phyloP scores from a whole-genome alignment of 1,140 invertebrate genomes.

The Arion vulgaris region DNA sequence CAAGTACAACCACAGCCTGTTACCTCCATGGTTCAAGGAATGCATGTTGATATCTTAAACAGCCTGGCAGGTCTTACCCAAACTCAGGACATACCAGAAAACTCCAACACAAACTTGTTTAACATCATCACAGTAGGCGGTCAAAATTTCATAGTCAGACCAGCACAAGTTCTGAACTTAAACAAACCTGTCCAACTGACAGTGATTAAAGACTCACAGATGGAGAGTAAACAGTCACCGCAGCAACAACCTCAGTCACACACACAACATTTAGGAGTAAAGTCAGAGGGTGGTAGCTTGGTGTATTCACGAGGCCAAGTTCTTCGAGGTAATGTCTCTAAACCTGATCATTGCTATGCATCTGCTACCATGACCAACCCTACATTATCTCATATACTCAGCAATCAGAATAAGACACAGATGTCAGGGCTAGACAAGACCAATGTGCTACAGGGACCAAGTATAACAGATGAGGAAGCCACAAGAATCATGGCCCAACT shows the following conservation, averaged over 20 bases:
- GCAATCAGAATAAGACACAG: not conserved
- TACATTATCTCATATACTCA: not conserved
- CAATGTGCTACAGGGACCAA: not conserved
- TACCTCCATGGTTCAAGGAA: not conserved
- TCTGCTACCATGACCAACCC: conserved; percentile 2
- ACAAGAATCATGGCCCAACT: not conserved
- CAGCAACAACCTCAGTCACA: conserved; percentile 9
- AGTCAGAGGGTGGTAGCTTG: not conserved
- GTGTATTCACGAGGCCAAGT: not conserved
- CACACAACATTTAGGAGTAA: not conserved
- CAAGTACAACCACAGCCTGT: conserved; percentile 25
- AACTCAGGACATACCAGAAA: not conserved
- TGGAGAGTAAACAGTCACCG: not conserved
- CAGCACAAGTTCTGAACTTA: not conserved
- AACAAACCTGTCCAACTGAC: conserved; percentile 19
- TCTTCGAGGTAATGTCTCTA: not conserved
- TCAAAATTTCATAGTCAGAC: not conserved
- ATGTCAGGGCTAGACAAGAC: not conserved
- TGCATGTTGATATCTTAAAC: not conserved
- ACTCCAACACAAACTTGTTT: not conserved
- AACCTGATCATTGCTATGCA: conserved; percentile 38
- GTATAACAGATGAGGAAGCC: not conserved
- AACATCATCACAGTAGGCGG: conserved; percentile 9
- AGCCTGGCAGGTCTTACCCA: conserved; percentile 2
- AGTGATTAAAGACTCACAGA: conserved; percentile 24